Evolutionary conservation across 2,888 invertebrate genomes (phyloP).

Genomic region (Ennomos fuscantarius): DNA sequence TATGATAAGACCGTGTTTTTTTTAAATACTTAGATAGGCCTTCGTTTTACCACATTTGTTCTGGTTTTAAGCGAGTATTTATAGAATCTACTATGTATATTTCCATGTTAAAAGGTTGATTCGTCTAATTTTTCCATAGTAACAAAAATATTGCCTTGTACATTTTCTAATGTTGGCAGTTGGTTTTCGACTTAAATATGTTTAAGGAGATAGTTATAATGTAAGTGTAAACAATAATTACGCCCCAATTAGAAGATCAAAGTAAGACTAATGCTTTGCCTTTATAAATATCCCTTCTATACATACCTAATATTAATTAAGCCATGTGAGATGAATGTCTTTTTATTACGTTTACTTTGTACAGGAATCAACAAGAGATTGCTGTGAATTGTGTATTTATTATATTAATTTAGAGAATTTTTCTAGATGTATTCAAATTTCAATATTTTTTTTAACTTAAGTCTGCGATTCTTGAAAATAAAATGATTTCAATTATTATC

Average conservation of each 20-base stretch:
- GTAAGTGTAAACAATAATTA: slow-evolving; percentile 37
- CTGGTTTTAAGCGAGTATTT: too few relatives aligned
- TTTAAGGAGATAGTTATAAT: neutral
- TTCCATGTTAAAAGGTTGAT: neutral
- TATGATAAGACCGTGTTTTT: too few relatives aligned
- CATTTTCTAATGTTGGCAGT: slow-evolving; percentile 17
- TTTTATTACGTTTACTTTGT: slow-evolving; percentile 55
- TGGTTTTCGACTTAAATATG: slow-evolving; percentile 12
- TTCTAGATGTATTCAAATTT: too few relatives aligned
- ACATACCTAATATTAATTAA: slow-evolving; percentile 52
- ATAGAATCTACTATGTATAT: too few relatives aligned
- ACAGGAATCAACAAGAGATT: slow-evolving; percentile 18
- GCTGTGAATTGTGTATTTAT: neutral
- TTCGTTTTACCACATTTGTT: too few relatives aligned
- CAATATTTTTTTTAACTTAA: too few relatives aligned
- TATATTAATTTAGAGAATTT: too few relatives aligned
- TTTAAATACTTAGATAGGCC: too few relatives aligned
- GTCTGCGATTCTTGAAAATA: too few relatives aligned
- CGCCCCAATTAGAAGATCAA: slow-evolving; percentile 54
- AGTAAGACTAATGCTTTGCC: slow-evolving; percentile 69
- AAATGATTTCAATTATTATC: too few relatives aligned
- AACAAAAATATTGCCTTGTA: neutral
- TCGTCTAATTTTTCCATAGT: neutral
- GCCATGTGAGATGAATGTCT: slow-evolving; percentile 52
- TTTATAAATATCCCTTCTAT: slow-evolving; percentile 59